Conservation (phyloP, 2,888 invertebrate species). For the Habroteleia sp. region DNA sequence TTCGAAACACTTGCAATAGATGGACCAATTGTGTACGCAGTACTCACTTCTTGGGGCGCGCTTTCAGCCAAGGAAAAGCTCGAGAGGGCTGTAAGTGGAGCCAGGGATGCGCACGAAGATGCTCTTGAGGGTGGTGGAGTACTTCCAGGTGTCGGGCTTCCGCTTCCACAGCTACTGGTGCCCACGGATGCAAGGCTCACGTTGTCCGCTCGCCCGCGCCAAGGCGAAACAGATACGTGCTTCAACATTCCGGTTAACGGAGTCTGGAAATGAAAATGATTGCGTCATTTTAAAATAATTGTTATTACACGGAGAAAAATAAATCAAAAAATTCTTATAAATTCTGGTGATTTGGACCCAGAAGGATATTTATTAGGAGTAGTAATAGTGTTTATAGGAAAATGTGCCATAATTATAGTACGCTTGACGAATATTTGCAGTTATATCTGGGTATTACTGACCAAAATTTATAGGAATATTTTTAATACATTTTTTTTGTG, state of each 20-base stretch:
- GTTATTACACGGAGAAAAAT: no score
- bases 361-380: no score
- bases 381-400: no score
- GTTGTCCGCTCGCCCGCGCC: slow-evolving; percentile 91
- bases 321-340: no score
- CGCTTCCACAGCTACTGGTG: slow-evolving; percentile 85
- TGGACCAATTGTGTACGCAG: neutral
- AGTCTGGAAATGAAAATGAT: slow-evolving; percentile 13
- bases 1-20: slow-evolving; percentile 12
- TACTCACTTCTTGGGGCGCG: slow-evolving; percentile 77
- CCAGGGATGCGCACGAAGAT: slow-evolving; percentile 78
- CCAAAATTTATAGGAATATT: no score
- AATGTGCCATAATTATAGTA: no score
- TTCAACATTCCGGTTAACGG: slow-evolving; percentile 87
- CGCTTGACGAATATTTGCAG: no score
- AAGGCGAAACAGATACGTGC: slow-evolving; percentile 94
- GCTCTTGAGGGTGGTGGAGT: slow-evolving; percentile 81
- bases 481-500: no score
- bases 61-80: slow-evolving; percentile 78
- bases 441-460: no score
- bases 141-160: slow-evolving; percentile 88
- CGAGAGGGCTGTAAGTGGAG: slow-evolving; percentile 77
- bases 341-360: no score
- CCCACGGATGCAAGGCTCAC: slow-evolving; percentile 88
- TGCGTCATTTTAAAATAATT: no score